Base-by-base conservation (phyloP, 2,113 vertebrate genomes). In the Pterocles gutturalis region DNA sequence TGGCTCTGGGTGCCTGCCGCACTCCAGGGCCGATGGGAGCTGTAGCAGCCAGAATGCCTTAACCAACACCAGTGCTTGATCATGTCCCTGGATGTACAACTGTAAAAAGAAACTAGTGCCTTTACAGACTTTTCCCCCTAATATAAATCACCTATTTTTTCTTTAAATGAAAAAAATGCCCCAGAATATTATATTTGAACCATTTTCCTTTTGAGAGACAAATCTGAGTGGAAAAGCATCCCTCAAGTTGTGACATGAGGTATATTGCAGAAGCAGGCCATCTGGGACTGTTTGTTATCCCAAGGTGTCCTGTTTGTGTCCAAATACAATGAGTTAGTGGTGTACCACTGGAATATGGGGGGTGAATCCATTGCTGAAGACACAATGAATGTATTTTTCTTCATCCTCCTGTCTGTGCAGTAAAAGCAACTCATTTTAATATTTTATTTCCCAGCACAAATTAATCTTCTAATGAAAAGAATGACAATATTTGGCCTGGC, bases 401-500 rank as follows among this genome's bases (percentile, higher is more conserved):
- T 84, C 71, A 51, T 77, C 43, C 64, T 55, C 62, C 58, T 43
- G 19, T 62, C 76, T 94, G 72, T 34, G 43, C 55, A n/a, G 51
- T 17, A 51, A 83, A 92, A 46, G 25, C 89, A 89, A 78, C 80
- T 81, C 7, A 9, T 29, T 81, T 92, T 83, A 78, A 90, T 92
- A 72, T 91, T 77, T 84, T 66, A 64, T 92, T 91, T 54, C 89
- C 93, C 58, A 94, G 86, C 64, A 38, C 83, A 78, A 73, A 95
- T 89, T 81, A 92, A 91, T 96, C 76, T 90, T 62, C 43, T 78
- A 69, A 71, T 75, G 89, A 70, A 83, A 96, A 91, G 91, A 83
- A 29, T 73, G 88, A 28, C 79, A 95, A 41, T 90, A 62, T 94
- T 93, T 93, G 89, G 80, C 89, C 91, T 89, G 86, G 83, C 95